phyloP scores from a whole-genome alignment of 2,888 invertebrate genomes.

The Danaus chrysippus region DNA sequence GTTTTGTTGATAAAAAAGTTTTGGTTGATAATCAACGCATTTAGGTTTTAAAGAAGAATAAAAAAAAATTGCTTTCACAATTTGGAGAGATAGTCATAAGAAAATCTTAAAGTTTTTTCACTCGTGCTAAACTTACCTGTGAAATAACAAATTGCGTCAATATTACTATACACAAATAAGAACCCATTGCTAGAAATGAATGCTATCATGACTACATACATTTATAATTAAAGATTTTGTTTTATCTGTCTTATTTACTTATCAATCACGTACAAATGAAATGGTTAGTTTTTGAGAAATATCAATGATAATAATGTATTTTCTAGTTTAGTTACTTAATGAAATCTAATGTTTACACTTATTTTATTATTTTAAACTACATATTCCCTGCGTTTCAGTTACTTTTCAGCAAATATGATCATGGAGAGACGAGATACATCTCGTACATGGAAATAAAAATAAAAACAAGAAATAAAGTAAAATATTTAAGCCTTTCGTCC shows the following conservation, averaged over 20 bases:
- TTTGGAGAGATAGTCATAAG: neutral
- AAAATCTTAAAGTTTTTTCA: conserved; percentile 17
- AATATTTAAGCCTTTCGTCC: too few relatives aligned
- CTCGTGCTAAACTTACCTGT: conserved; percentile 22
- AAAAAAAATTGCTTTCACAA: neutral
- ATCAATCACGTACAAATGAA: conserved; percentile 2
- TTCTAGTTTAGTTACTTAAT: too few relatives aligned
- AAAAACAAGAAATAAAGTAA: too few relatives aligned
- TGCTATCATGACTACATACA: conserved; percentile 16
- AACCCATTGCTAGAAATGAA: conserved; percentile 22
- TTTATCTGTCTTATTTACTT: conserved; percentile 2
- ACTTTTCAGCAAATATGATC: too few relatives aligned
- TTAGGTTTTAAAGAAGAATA: too few relatives aligned
- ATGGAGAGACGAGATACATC: too few relatives aligned
- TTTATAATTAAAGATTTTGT: conserved; percentile 25
- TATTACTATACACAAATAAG: conserved; percentile 13
- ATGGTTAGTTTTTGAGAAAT: neutral
- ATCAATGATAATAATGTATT: neutral
- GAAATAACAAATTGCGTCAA: conserved; percentile 20
- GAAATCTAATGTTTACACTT: too few relatives aligned
- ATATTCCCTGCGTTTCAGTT: too few relatives aligned
- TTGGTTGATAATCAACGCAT: too few relatives aligned
- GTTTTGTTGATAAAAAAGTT: too few relatives aligned
- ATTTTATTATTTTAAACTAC: too few relatives aligned
- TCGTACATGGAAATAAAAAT: too few relatives aligned